Percentiles rank a stretch among this genome's conserved stretches.
These are phyloP conservation scores for Cynodonichthys magdalenae DNA, from an alignment of 2,797 vertebrate species.

Conservation along the genomic window DNA sequence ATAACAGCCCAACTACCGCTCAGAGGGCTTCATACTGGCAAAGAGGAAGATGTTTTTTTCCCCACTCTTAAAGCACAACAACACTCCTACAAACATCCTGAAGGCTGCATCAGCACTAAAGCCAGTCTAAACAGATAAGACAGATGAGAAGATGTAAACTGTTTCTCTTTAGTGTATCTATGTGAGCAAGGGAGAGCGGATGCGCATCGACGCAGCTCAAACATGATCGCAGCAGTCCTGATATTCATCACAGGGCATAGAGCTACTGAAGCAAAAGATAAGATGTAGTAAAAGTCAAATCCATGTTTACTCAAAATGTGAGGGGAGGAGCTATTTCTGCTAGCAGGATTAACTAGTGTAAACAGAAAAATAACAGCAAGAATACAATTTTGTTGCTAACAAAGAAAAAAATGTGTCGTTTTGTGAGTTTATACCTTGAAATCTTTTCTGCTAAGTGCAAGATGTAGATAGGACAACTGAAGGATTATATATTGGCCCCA, in stretches of 20 bases:
- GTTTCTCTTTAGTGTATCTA: constrained; percentile 17
- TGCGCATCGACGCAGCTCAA: constrained; percentile 3
- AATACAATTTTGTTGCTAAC: constrained; percentile 17
- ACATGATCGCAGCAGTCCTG: not conserved
- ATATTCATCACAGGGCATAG: constrained; percentile 40
- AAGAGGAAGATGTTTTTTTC: not conserved
- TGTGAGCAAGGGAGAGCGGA: constrained; percentile 1
- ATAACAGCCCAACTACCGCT: constrained; percentile 46
- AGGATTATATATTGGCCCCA: too few species aligned
- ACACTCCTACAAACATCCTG: constrained; percentile 20
- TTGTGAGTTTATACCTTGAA: too few species aligned
- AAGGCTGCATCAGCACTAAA: constrained; percentile 30
- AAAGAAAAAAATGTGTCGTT: constrained; percentile 10
- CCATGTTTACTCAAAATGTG: constrained; percentile 52
- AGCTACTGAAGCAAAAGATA: constrained; percentile 34
- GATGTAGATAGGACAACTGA: too few species aligned
- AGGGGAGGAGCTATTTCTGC: constrained; percentile 33
- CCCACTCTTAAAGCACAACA: constrained; percentile 29
- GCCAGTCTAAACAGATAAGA: constrained; percentile 26
- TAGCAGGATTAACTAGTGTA: constrained; percentile 32
- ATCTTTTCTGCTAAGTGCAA: too few species aligned
- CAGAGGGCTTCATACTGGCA: constrained; percentile 21
- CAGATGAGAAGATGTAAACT: constrained; percentile 1
- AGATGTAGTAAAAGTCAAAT: constrained; percentile 40
- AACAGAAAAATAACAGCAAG: constrained; percentile 18